Evolutionary conservation across 2,113 vertebrate genomes (phyloP).

Genomic region (Pagrus major): DNA sequence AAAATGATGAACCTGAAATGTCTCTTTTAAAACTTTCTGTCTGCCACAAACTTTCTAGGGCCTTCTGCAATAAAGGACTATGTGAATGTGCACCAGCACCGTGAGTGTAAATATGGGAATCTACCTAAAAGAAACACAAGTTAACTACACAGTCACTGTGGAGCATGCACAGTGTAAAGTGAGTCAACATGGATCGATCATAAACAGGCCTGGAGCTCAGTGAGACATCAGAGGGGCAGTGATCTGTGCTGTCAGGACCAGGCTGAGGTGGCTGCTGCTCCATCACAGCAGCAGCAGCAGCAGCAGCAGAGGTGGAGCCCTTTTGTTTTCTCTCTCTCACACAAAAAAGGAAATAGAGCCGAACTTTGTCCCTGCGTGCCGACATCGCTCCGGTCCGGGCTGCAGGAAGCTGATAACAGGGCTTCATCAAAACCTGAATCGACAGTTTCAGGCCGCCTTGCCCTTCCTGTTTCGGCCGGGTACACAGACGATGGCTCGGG

Average conservation of each 20-base stretch:
- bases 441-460: constrained; percentile 74
- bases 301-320: constrained; percentile 48
- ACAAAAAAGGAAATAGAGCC: constrained; percentile 67
- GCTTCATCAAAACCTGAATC: constrained; percentile 78
- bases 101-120: background rate
- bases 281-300: constrained; percentile 32
- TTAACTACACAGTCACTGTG: background rate
- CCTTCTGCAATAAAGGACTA: too few species aligned
- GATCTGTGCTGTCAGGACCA: constrained; percentile 11
- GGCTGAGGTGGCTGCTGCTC: constrained; percentile 29
- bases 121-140: background rate
- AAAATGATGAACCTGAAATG: too few species aligned
- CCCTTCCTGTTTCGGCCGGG: constrained; percentile 75
- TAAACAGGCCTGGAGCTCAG: background rate
- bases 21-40: too few species aligned
- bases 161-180: background rate
- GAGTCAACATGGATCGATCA: background rate
- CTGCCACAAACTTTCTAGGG: too few species aligned
- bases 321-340: constrained; percentile 49
- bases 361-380: constrained; percentile 73
- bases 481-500: constrained; percentile 50
- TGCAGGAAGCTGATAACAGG: constrained; percentile 82
- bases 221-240: background rate
- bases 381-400: constrained; percentile 50
- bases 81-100: background rate